Base-by-base conservation (phyloP, 2,113 vertebrate genomes). In the Oncorhynchus mykiss region DNA sequence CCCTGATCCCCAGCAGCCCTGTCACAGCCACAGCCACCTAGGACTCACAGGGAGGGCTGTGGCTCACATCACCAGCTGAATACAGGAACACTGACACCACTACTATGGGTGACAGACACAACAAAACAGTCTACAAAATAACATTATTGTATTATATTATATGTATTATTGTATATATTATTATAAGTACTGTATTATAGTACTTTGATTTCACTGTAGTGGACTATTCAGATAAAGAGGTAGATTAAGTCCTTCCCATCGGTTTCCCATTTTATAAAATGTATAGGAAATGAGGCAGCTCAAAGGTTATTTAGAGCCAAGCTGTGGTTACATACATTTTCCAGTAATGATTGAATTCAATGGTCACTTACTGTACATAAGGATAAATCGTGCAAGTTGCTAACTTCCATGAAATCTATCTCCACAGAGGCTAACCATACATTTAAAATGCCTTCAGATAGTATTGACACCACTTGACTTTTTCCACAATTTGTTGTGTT, bases 1-100 rank as follows among this genome's bases (percentile, higher is more conserved):
- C 62, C 60, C 29, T 60, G 76, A 74, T 78, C 74, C 71, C 72
- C 79, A 70, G 16, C 25, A 66, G 64, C 75, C 67, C 64, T 48
- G 70, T 48, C 48, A 51, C 60, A 74, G 74, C 71, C 48, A 51
- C 60, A 74, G 74, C 67, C 77, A 72, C 66, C 70, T 70, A 27
- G 51, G 51, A 20, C 62, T 71, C 69, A 71, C 69, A 24, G 69
- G 48, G 69, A 6, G 59, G n/a, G 18, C n/a, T 62, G 9, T n/a
- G 59, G 22, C 59, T 62, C 18, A 62, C n/a, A 62, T n/a, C 18
- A 20, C 18, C 59, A 22, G 7, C 59, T 16, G n/a, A 24, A 62
- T 62, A 16, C 20, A 62, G 59, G n/a, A 22, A 11, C n/a, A 20
- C 18, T 62, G 18, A 22, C 18, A 62, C 59, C 16, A 22, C 59